Base-by-base conservation (phyloP, 2,888 invertebrate species). In the Anodontia alba region DNA sequence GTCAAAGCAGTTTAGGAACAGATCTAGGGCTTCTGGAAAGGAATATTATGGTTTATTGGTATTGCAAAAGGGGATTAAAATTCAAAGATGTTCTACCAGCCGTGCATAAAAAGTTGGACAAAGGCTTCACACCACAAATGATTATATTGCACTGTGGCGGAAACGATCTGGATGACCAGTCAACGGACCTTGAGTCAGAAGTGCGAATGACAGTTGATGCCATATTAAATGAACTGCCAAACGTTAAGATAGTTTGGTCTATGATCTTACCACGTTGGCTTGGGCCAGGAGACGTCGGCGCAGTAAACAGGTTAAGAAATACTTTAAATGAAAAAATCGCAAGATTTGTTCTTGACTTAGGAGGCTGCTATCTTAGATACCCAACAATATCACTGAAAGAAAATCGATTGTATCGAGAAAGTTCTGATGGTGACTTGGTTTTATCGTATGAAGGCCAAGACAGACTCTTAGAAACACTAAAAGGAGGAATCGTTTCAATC, bases 141-240 rank as follows among this genome's bases (percentile, higher is more conserved):
- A 81, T 85, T 43, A 20, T 85, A 31, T 57, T 82, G 46, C 85
- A 85, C 54, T 71, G 82, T 36, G 85, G 85, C 20, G 77, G 78
- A 10, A 78, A 82, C 51, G 85, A 85, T 70, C 62, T 85, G 15
- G 33, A 42, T 17, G 54, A 57, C n/a, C 29, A 38, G n/a, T 38
- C 69, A 38, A 15, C 31, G 36, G 23, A 36, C 8, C n/a, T 42
- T n/a, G 69, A 69, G 20, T 2, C 42, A 17, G n/a, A 54, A 15
- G 78, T 71, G 10, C 76, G 73, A 38, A 43, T 78, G 1, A 72
- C 73, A 33, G 57, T 85, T 7, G 62, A 78, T 20, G 51, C 51
- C 0, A 42, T 81, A 3, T 26, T 49, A 15, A 70, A 57, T 17
- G 36, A 68, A 42, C 68, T 78, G 31, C 76, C 73, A 26, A 17